Percentiles rank a stretch among this genome's conserved stretches.
phyloP scores from a whole-genome alignment of 2,113 vertebrate genomes.

The Bubalus kerabau region DNA sequence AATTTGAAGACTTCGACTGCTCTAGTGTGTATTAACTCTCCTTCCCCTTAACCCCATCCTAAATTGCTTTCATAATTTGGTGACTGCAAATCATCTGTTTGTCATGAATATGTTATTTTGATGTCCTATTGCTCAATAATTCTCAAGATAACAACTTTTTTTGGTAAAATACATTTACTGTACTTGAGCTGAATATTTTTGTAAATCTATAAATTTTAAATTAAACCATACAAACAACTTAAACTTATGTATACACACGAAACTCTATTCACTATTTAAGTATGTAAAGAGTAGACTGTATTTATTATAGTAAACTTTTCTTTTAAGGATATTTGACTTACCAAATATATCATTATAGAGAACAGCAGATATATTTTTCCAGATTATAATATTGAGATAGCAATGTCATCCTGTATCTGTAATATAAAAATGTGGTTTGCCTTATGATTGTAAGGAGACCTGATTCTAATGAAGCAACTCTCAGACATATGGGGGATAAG shows the following conservation, averaged over 20 bases:
- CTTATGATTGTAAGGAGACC: slow-evolving; percentile 75
- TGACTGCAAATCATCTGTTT: slow-evolving; percentile 96
- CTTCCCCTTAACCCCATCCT: slow-evolving; percentile 73
- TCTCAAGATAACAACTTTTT: slow-evolving; percentile 96
- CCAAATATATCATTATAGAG: slow-evolving; percentile 71
- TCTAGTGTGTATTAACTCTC: slow-evolving; percentile 89
- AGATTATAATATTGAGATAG: slow-evolving; percentile 80
- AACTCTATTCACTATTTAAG: not conserved
- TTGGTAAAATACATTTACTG: slow-evolving; percentile 87
- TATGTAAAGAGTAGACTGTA: not conserved
- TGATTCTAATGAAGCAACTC: slow-evolving; percentile 79
- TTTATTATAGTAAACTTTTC: slow-evolving; percentile 51
- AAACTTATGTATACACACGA: not conserved
- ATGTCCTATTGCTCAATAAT: slow-evolving; percentile 92
- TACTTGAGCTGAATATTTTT: slow-evolving; percentile 86
- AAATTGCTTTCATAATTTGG: slow-evolving; percentile 89
- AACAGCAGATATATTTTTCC: slow-evolving; percentile 76
- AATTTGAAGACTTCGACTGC: slow-evolving; percentile 86
- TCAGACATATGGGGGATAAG: slow-evolving; percentile 63
- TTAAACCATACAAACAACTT: not conserved
- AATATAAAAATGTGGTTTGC: slow-evolving; percentile 83
- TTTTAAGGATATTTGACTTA: slow-evolving; percentile 72
- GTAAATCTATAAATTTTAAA: not conserved
- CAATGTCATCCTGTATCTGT: slow-evolving; percentile 72
- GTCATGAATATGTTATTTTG: slow-evolving; percentile 96